These are phyloP conservation scores for Chaenocephalus aceratus DNA, from an alignment of 2,113 vertebrate species.

Conservation along the genomic window DNA sequence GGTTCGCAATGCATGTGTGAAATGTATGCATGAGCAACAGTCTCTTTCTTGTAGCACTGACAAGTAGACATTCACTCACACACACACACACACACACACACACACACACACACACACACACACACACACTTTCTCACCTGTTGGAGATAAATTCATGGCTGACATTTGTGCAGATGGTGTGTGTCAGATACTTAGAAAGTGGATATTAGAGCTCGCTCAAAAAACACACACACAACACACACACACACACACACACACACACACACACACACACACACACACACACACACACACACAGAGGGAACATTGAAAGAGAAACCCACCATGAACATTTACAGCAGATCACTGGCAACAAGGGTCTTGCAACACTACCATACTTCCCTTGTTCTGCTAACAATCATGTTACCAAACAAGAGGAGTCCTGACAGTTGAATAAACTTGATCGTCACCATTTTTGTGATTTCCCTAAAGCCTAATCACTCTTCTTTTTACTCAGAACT, in stretches of 20 bases:
- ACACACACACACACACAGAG: background rate
- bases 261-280: background rate
- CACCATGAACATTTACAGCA: background rate
- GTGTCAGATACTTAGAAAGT: background rate
- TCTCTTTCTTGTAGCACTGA: background rate
- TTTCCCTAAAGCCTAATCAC: too few relatives aligned
- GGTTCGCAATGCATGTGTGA: too few relatives aligned
- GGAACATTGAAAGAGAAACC: background rate
- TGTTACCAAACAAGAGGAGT: background rate
- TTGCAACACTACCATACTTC: background rate
- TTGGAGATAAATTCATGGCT: conserved; percentile 1
- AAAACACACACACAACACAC: background rate
- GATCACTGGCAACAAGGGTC: background rate
- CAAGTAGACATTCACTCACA: background rate
- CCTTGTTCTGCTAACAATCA: background rate
- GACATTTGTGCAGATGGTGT: conserved; percentile 5
- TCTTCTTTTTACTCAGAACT: too few relatives aligned
- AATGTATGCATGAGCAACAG: background rate
- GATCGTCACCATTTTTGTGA: too few relatives aligned
- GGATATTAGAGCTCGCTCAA: background rate
- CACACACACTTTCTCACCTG: conserved; percentile 1
- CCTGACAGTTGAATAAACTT: too few relatives aligned
- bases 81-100: background rate
- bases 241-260: background rate
- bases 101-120: background rate